phyloP scores from a whole-genome alignment of 2,113 vertebrate species.

The Mastomys natalensis region DNA sequence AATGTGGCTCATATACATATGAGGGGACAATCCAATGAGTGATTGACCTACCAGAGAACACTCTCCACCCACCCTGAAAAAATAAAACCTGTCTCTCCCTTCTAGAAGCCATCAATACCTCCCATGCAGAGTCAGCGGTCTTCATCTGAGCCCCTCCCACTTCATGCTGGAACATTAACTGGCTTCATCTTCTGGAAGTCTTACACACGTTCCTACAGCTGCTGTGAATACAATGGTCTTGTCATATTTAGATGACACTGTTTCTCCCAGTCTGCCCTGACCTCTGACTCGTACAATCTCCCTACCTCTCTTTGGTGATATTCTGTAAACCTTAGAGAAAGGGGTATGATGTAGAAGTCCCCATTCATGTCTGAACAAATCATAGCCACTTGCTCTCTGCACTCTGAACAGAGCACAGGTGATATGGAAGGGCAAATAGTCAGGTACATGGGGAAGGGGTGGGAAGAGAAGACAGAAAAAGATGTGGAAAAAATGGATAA shows the following conservation, averaged over 20 bases:
- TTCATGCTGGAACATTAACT: background rate
- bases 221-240: background rate
- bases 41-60: background rate
- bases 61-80: background rate
- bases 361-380: background rate
- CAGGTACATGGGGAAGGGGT: background rate
- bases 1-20: background rate
- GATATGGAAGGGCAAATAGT: background rate
- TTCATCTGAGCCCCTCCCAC: background rate
- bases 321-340: background rate
- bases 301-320: background rate
- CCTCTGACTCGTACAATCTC: background rate
- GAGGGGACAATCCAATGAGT: background rate
- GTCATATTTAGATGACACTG: background rate
- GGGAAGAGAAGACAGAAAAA: background rate
- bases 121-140: background rate
- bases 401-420: background rate
- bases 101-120: background rate
- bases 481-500: background rate
- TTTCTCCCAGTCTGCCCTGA: background rate
- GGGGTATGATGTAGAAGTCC: background rate
- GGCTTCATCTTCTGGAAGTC: background rate
- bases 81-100: background rate
- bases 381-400: background rate
- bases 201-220: background rate